Evolutionary conservation across 1,140 invertebrate genomes (phyloP).

Genomic region (Coenobita brevimanus): DNA sequence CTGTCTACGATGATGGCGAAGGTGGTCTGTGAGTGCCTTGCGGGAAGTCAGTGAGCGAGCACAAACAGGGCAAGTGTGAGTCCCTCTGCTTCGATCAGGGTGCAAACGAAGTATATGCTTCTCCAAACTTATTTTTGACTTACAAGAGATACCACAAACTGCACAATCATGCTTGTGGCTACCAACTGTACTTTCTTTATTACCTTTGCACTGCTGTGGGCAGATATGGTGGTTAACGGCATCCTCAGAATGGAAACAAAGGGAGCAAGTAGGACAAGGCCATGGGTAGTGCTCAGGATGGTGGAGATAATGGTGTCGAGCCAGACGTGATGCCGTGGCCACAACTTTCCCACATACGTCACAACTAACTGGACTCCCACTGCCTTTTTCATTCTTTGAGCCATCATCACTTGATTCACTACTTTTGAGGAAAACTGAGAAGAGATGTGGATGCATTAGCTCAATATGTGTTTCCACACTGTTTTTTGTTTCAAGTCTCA

Average conservation of each 20-base stretch:
- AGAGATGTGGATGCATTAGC: slow-evolving; percentile 9
- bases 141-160: background rate
- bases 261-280: slow-evolving; percentile 30
- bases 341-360: slow-evolving; percentile 50
- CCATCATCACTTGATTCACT: slow-evolving; percentile 19
- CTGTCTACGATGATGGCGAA: slow-evolving; percentile 44
- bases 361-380: slow-evolving; percentile 9
- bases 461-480: slow-evolving; percentile 28
- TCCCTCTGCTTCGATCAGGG: background rate
- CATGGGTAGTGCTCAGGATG: slow-evolving; percentile 58
- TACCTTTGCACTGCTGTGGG: background rate
- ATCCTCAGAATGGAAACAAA: slow-evolving; percentile 8
- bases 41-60: background rate
- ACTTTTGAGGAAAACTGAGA: slow-evolving; percentile 33
- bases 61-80: slow-evolving; percentile 42
- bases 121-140: slow-evolving; percentile 10
- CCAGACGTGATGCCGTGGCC: slow-evolving; percentile 19
- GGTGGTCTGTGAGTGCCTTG: slow-evolving; percentile 53
- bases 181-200: background rate
- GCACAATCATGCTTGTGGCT: slow-evolving; percentile 20
- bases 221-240: slow-evolving; percentile 29
- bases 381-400: background rate
- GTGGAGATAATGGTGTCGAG: slow-evolving; percentile 42
- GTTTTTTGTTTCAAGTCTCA: slow-evolving; percentile 1
- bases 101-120: slow-evolving; percentile 28